Percentiles rank a stretch among this genome's conserved stretches.
phyloP scores from a whole-genome alignment of 1,140 invertebrate species.

The Temnothorax nylanderi region DNA sequence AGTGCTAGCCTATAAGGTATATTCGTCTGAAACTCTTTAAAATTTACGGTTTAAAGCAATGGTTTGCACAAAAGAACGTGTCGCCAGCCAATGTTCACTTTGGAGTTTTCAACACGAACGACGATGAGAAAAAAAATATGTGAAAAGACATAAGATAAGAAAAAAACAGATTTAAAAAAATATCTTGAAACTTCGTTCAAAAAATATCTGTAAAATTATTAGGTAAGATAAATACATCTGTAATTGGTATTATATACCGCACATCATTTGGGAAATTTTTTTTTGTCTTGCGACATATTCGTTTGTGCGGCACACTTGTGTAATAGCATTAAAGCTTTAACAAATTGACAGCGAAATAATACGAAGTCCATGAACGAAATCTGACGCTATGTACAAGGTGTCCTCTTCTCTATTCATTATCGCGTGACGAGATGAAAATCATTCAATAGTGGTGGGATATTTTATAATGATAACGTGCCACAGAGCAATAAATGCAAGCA shows the following conservation, averaged over 20 bases:
- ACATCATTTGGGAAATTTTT: background rate
- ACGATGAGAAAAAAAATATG: too few relatives aligned
- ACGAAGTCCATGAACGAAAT: background rate
- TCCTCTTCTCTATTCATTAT: background rate
- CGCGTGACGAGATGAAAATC: too few relatives aligned
- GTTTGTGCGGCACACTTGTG: background rate
- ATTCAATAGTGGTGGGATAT: too few relatives aligned
- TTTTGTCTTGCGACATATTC: slow-evolving; percentile 13
- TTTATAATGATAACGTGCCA: too few relatives aligned
- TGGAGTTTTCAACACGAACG: too few relatives aligned
- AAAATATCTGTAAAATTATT: background rate
- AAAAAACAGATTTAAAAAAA: too few relatives aligned
- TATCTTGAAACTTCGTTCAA: too few relatives aligned
- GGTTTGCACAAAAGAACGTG: background rate
- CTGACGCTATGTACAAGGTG: too few relatives aligned
- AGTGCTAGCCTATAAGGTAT: background rate
- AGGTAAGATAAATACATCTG: background rate
- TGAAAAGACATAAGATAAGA: too few relatives aligned
- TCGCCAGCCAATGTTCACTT: background rate
- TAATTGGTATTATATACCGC: background rate
- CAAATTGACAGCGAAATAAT: background rate
- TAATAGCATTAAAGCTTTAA: background rate
- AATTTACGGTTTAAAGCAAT: background rate
- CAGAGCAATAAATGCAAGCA: too few relatives aligned
- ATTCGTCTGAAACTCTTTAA: background rate